Percentiles rank a stretch among this genome's conserved stretches.
These are phyloP conservation scores for Hymenochirus boettgeri DNA, from an alignment of 2,113 vertebrate genomes.

Conservation along the genomic window DNA sequence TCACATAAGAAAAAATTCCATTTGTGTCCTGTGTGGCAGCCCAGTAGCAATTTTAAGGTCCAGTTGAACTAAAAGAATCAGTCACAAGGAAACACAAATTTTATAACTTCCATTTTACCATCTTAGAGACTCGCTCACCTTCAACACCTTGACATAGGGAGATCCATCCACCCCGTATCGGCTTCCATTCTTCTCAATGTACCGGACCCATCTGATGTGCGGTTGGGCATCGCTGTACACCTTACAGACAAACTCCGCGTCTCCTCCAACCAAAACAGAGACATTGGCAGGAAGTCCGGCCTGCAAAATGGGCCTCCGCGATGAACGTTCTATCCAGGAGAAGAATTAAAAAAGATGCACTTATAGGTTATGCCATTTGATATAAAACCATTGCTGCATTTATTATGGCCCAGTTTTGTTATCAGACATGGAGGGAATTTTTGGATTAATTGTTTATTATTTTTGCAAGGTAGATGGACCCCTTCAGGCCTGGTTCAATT, in stretches of 20 bases:
- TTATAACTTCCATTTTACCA: neutral
- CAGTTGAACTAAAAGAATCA: too few species aligned
- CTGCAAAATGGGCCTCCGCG: conserved; percentile 91
- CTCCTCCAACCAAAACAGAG: conserved; percentile 80
- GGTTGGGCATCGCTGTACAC: conserved; percentile 96
- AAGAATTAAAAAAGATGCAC: neutral
- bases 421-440: too few species aligned
- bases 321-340: conserved; percentile 70
- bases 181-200: conserved; percentile 86
- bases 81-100: too few species aligned
- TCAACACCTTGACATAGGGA: conserved; percentile 87
- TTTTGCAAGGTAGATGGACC: too few species aligned
- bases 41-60: too few species aligned
- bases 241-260: conserved; percentile 93
- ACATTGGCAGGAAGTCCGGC: conserved; percentile 90
- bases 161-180: conserved; percentile 77
- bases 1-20: too few species aligned
- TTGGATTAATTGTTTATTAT: too few species aligned
- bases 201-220: conserved; percentile 96
- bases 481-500: too few species aligned
- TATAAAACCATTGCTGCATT: too few species aligned
- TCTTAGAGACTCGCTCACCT: conserved; percentile 65
- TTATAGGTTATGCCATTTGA: too few species aligned
- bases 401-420: too few species aligned
- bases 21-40: too few species aligned